Conservation (phyloP, 2,888 invertebrate species). For the Tiphia femorata region DNA sequence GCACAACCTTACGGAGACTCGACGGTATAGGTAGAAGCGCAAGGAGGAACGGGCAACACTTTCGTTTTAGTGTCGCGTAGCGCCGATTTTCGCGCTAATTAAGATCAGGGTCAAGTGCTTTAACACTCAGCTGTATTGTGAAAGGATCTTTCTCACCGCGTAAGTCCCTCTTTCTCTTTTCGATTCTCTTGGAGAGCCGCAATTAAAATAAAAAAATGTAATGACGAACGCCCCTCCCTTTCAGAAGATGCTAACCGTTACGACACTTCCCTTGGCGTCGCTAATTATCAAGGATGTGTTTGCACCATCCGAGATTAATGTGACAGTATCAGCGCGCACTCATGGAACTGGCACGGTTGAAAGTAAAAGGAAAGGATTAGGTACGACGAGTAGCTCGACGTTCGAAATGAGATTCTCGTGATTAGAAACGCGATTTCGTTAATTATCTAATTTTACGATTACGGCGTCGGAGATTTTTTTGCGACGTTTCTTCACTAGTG, state of each 20-base stretch:
- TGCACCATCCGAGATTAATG: conserved; percentile 26
- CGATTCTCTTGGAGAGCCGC: too few relatives aligned
- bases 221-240: too few relatives aligned
- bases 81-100: conserved; percentile 35
- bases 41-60: too few relatives aligned
- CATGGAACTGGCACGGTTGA: conserved; percentile 3
- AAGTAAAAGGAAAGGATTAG: conserved; percentile 10
- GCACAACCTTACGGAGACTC: neutral
- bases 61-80: conserved; percentile 13
- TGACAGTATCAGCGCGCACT: conserved; percentile 17
- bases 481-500: too few relatives aligned
- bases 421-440: too few relatives aligned
- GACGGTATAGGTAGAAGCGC: too few relatives aligned
- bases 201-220: conserved; percentile 23
- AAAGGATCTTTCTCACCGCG: conserved; percentile 16
- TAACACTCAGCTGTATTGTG: conserved; percentile 25
- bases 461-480: too few relatives aligned
- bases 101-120: conserved; percentile 45
- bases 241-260: conserved; percentile 33
- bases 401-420: too few relatives aligned
- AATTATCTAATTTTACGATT: too few relatives aligned
- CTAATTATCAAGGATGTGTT: conserved; percentile 47
- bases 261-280: conserved; percentile 39
- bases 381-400: too few relatives aligned
- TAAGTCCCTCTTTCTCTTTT: too few relatives aligned